A percentile compares a stretch with the other conserved stretches of the same genome.
Evolutionary conservation across 2,113 vertebrate genomes (phyloP).

Genomic region (Rhombomys opimus): DNA sequence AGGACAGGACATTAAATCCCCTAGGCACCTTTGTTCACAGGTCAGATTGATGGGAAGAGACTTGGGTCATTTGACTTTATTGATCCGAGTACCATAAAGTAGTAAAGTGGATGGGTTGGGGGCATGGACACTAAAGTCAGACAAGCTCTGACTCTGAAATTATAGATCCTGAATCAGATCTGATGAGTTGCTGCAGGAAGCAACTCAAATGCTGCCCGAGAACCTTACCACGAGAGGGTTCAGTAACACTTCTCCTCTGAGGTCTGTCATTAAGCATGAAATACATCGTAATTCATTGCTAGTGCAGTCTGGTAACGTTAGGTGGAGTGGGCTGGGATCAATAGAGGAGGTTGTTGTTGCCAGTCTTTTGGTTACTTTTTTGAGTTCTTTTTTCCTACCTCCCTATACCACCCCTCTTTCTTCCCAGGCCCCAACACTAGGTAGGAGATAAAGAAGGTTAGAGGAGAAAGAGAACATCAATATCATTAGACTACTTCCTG

Average conservation of each 20-base stretch:
- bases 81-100: not conserved
- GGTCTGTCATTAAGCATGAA: not conserved
- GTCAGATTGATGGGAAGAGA: slow-evolving; percentile 16
- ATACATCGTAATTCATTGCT: not conserved
- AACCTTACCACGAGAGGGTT: not conserved
- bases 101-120: not conserved
- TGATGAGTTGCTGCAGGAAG: not conserved
- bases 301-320: not conserved
- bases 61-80: not conserved
- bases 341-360: not conserved
- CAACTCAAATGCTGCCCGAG: not conserved
- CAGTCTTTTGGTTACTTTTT: too few species aligned
- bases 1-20: not conserved
- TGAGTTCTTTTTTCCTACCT: too few species aligned
- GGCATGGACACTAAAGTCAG: not conserved
- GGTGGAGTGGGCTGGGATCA: not conserved
- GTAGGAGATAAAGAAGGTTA: too few species aligned
- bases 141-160: not conserved
- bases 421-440: too few species aligned
- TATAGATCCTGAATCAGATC: not conserved
- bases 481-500: too few species aligned
- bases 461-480: too few species aligned
- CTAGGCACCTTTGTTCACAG: not conserved
- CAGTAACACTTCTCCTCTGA: not conserved
- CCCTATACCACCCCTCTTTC: too few species aligned